Base-by-base conservation (phyloP, 2,797 vertebrate genomes). In the Discoglossus pictus region DNA sequence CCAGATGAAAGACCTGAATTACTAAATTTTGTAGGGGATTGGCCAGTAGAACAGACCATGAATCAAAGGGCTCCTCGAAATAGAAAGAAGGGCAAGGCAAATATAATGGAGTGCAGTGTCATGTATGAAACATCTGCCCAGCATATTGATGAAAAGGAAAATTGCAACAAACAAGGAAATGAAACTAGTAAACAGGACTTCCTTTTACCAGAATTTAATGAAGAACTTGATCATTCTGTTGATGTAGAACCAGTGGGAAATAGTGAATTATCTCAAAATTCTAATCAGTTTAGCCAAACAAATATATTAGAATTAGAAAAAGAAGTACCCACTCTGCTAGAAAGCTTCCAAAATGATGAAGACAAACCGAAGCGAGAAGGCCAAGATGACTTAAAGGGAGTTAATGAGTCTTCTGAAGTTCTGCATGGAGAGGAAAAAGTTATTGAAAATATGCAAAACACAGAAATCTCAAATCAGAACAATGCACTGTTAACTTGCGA, bases 11-110 rank as follows among this genome's bases (percentile, higher is more conserved):
- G 63, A 48, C 71, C 77, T 6, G 82, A 90, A 51, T 71, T 80
- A 17, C 71, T 93, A 4, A 82, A 86, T 72, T 98, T 98, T 86
- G 75, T 89, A 7, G 95, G 94, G 59, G 95, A 99, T 50, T 99
- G 95, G 96, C 94, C 95, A 2, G 46, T 88, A 43, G 88, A 91
- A 72, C 84, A 86, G 63, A 85, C 88, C 23, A 87, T 95, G 43
- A 77, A 86, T 58, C 95, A 95, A 78, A 92, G 92, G 20, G 76
- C 75, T 52, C 87, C 82, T 83, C 80, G 70, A 73, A 74, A 71
- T 60, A 85, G 75, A 79, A 92, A 77, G 77, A 52, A 61, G 61
- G 70, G 65, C 74, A 84, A 82, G 78, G 12, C 72, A 56, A 75
- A 60, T 67, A 11, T 61, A 18, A 78, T 34, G 23, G 35, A 47